Base-by-base conservation (phyloP, 2,888 invertebrate genomes). In the Drosophila cognata region DNA sequence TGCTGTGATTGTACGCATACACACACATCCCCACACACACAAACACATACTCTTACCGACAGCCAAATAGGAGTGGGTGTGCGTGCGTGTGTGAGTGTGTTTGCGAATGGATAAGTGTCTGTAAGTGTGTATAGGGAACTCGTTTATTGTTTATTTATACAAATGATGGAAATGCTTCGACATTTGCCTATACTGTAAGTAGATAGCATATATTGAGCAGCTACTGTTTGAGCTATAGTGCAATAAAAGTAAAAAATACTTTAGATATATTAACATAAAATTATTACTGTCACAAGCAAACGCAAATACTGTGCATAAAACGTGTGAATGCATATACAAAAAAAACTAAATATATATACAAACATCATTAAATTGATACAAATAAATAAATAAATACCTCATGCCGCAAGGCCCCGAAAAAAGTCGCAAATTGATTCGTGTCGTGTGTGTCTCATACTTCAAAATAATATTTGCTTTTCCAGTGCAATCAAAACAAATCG, bases 1-100 rank as follows among this genome's bases (percentile, higher is more conserved):
- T 89, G 90, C 91, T 89, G 89, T 89, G 89, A 89, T 89, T 87
- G 84, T 72, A 76, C 8, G 4, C 29, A 21, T 38, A 35, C 46
- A 56, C 63, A 56, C 55, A 38, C 73, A 52, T 31, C 58, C 52
- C 29, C 43, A 16, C 69, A 51, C 43, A 11, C 28, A 3, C 61
- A 46, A n/a, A n/a, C 55, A 48, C 67, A 61, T 74, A 59, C 62
- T 48, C 59, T 28, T 55, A 69, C 29, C 50, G 51, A 35, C 90
- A 90, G 91, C 90, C 90, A 86, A 75, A 67, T 80, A 76, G 73
- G 50, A 56, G 66, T 57, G 63, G 48, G 59, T 59, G 55, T 35
- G 72, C 13, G 51, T n/a, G 52, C 31, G 43, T 51, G 55, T 52
- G n/a, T 46, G 13, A n/a, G n/a, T 25, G 43, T 51, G 46, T 43